Percentiles rank a stretch among this genome's conserved stretches.
Evolutionary conservation across 2,797 vertebrate genomes (phyloP).

Genomic region (Psittacula derbiana): DNA sequence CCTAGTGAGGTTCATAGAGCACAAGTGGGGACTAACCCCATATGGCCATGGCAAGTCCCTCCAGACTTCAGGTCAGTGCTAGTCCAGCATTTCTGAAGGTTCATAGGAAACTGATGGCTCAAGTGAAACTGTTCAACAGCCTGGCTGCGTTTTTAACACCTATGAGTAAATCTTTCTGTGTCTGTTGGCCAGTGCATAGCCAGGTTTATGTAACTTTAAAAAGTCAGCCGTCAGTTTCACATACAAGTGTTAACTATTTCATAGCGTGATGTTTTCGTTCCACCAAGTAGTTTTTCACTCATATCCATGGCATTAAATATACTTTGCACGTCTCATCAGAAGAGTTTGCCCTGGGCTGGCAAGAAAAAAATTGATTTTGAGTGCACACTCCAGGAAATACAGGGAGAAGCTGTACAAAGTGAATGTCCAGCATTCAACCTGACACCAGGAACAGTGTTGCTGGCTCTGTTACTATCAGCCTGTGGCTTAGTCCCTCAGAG

Average conservation of each 20-base stretch:
- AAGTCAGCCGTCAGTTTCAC: neutral
- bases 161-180: neutral
- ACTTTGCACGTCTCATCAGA: neutral
- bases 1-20: neutral
- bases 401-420: neutral
- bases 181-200: neutral
- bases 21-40: neutral
- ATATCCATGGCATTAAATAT: neutral
- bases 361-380: neutral
- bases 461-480: neutral
- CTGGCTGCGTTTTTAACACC: neutral
- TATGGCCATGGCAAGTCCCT: neutral
- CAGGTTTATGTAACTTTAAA: neutral
- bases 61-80: neutral
- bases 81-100: neutral
- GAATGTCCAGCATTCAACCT: accelerated
- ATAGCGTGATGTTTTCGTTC: accelerated
- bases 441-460: neutral
- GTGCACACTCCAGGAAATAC: neutral
- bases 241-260: neutral
- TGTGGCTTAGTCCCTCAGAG: neutral
- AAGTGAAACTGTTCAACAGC: neutral
- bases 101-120: neutral
- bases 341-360: neutral
- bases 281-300: neutral